Conservation (phyloP, 2,797 vertebrate species). For the Syndactyla subalaris region DNA sequence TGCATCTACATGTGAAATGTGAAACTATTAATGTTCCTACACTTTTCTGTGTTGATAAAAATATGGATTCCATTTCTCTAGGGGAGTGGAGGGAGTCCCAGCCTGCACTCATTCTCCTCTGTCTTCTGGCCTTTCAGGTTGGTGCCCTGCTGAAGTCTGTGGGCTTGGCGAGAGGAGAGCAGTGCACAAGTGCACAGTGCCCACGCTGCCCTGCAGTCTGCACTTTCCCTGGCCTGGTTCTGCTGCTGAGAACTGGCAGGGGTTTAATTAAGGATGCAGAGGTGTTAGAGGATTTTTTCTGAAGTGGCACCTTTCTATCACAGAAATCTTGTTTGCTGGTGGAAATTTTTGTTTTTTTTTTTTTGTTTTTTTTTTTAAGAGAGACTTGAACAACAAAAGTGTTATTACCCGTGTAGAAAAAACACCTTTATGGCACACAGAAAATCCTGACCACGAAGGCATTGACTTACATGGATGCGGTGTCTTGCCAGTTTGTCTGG, state of each 20-base stretch:
- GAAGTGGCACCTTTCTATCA: constrained; percentile 48
- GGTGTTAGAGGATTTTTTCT: constrained; percentile 27
- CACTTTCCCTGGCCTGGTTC: neutral
- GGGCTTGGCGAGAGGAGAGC: neutral
- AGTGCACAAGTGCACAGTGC: neutral
- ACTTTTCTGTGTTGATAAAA: neutral
- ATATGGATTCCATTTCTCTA: neutral
- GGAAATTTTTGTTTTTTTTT: constrained; percentile 21
- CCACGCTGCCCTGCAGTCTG: neutral
- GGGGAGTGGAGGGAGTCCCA: neutral
- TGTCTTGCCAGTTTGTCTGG: neutral
- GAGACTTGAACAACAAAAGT: constrained; percentile 30
- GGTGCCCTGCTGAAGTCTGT: neutral
- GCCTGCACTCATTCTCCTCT: neutral
- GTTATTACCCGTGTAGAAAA: constrained; percentile 34
- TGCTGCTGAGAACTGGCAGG: constrained; percentile 2
- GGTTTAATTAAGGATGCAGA: constrained; percentile 66
- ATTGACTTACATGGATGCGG: neutral
- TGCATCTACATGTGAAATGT: neutral
- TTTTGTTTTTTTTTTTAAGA: neutral
- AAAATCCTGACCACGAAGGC: neutral
- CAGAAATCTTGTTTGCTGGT: constrained; percentile 66
- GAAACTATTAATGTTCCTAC: neutral
- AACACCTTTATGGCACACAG: constrained; percentile 5
- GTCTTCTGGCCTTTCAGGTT: neutral